A percentile compares a stretch with the other conserved stretches of the same genome.
These are phyloP conservation scores for Spinus pinus DNA, from an alignment of 2,797 vertebrate genomes.

Conservation along the genomic window DNA sequence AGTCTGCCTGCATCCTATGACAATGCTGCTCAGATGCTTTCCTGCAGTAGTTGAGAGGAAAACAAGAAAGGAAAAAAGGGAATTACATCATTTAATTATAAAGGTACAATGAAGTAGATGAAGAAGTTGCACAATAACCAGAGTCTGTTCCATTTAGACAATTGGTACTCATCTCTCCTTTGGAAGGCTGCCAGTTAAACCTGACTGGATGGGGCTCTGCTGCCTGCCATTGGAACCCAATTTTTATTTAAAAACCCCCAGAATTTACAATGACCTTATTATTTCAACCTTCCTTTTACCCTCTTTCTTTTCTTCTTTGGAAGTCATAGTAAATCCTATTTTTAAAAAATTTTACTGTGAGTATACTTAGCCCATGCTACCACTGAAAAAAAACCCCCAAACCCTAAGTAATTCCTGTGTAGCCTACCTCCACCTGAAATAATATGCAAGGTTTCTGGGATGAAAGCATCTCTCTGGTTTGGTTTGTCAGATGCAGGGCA, in stretches of 20 bases:
- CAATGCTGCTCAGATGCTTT: neutral
- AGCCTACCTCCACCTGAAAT: neutral
- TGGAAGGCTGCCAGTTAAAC: constrained; percentile 55
- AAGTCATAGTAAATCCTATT: constrained; percentile 3
- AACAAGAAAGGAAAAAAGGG: neutral
- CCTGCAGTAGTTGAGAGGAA: neutral
- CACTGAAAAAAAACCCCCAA: neutral
- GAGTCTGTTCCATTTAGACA: constrained; percentile 47
- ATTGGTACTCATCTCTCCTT: neutral
- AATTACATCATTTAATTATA: constrained; percentile 52
- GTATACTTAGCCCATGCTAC: neutral
- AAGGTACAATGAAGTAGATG: constrained; percentile 40
- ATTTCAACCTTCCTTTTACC: neutral
- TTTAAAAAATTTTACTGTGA: neutral
- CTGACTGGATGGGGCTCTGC: neutral
- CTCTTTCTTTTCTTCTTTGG: neutral
- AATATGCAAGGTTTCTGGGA: neutral
- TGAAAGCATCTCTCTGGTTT: constrained; percentile 9
- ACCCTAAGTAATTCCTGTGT: neutral
- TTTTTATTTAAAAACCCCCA: neutral
- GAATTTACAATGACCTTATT: neutral
- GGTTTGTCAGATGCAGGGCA: neutral
- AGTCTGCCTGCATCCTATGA: neutral
- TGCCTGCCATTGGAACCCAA: constrained; percentile 7
- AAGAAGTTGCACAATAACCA: constrained; percentile 31